A percentile compares a stretch with the other conserved stretches of the same genome.
Evolutionary conservation across 2,797 vertebrate species (phyloP).

Genomic region (Lycodopsis pacificus): DNA sequence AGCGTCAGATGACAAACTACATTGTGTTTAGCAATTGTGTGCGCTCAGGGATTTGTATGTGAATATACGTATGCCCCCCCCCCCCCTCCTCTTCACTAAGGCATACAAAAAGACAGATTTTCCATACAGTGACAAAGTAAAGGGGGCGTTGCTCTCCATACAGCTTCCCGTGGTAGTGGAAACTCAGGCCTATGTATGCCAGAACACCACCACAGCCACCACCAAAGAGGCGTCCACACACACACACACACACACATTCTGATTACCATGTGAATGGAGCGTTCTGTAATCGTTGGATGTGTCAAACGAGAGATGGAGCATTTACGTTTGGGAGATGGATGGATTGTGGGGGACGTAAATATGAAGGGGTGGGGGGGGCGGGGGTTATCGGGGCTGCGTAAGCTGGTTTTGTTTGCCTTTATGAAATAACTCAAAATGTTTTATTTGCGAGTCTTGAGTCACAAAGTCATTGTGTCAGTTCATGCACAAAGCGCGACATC

Average conservation of each 20-base stretch:
- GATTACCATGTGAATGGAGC: constrained; percentile 89
- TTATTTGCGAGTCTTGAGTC: constrained; percentile 84
- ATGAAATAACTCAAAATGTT: constrained; percentile 84
- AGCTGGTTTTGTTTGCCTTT: constrained; percentile 86
- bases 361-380: constrained; percentile 61
- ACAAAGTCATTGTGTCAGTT: constrained; percentile 89
- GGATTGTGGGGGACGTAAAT: constrained; percentile 81
- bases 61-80: neutral
- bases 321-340: constrained; percentile 82
- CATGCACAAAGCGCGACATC: constrained; percentile 83
- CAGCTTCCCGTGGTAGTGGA: constrained; percentile 34
- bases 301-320: constrained; percentile 84
- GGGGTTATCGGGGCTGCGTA: constrained; percentile 74
- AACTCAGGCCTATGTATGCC: constrained; percentile 62
- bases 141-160: constrained; percentile 63
- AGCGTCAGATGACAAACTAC: constrained; percentile 13
- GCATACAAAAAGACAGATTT: constrained; percentile 54
- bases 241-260: constrained; percentile 62
- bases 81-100: neutral
- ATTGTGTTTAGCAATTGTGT: constrained; percentile 32
- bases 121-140: constrained; percentile 67
- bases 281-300: constrained; percentile 85
- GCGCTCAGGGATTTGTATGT: constrained; percentile 38
- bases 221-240: constrained; percentile 37
- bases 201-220: constrained; percentile 55